Conservation (phyloP, 1,140 invertebrate species). For the Heliconius melpomene region DNA sequence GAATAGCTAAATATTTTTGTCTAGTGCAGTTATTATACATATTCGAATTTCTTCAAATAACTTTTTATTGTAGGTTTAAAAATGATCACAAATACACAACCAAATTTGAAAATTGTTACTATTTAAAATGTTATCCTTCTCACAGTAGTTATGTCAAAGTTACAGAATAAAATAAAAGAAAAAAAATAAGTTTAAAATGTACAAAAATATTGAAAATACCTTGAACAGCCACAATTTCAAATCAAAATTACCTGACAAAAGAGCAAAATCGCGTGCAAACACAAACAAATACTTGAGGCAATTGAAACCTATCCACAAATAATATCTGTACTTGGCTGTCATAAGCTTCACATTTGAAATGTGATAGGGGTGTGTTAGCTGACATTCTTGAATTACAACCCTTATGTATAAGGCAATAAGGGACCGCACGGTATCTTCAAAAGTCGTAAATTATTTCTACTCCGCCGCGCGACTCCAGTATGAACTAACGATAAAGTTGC, state of each 20-base stretch:
- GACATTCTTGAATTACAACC: constrained; percentile 13
- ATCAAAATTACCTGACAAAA: neutral
- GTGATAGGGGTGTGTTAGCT: neutral
- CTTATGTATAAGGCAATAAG: constrained; percentile 18
- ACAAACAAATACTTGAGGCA: neutral
- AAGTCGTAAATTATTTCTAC: constrained; percentile 29
- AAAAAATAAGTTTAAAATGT: too few species aligned
- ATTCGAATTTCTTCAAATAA: too few species aligned
- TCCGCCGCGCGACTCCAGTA: constrained; percentile 25
- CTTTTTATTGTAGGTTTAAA: too few species aligned
- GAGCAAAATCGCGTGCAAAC: neutral
- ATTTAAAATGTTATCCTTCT: too few species aligned
- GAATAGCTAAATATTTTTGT: too few species aligned
- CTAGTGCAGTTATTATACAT: too few species aligned
- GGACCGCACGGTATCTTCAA: constrained; percentile 18
- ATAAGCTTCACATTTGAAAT: constrained; percentile 13
- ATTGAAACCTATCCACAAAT: neutral
- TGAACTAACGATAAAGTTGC: constrained; percentile 32
- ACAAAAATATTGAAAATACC: neutral
- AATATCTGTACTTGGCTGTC: constrained; percentile 8
- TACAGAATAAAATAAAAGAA: too few species aligned
- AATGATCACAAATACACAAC: too few species aligned
- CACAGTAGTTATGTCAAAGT: too few species aligned
- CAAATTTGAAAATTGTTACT: too few species aligned
- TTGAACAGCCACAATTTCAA: neutral